Conservation (phyloP, 2,888 invertebrate genomes). For the Eupithecia centaureata region DNA sequence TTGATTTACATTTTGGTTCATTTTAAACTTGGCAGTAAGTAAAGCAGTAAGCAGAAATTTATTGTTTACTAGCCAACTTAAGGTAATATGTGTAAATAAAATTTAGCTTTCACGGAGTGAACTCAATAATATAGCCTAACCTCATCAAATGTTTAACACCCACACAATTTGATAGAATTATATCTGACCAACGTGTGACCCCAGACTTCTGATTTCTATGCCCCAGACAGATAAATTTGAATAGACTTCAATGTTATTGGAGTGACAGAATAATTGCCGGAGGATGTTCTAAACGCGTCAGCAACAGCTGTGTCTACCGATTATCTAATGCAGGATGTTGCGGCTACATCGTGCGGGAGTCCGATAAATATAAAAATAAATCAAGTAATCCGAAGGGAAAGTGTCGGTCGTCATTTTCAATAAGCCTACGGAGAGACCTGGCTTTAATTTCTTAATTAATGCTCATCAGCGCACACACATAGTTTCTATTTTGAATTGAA, state of each 20-base stretch:
- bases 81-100: no score
- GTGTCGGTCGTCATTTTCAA: not conserved
- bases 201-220: no score
- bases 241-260: not conserved
- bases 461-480: no score
- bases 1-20: not conserved
- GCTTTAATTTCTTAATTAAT: no score
- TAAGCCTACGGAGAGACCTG: not conserved
- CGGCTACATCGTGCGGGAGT: not conserved
- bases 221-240: not conserved
- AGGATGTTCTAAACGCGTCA: constrained; percentile 22
- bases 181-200: not conserved
- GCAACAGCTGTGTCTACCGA: not conserved
- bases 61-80: no score
- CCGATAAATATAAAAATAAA: not conserved
- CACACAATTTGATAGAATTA: not conserved
- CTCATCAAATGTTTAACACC: not conserved
- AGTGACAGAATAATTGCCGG: not conserved
- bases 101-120: no score
- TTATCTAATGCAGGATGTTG: constrained; percentile 1
- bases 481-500: no score
- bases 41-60: no score
- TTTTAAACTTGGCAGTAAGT: no score
- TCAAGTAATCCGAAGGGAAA: not conserved
- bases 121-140: not conserved